Percentiles rank a stretch among this genome's conserved stretches.
Evolutionary conservation across 2,888 invertebrate species (phyloP).

Genomic region (Netelia melanura): DNA sequence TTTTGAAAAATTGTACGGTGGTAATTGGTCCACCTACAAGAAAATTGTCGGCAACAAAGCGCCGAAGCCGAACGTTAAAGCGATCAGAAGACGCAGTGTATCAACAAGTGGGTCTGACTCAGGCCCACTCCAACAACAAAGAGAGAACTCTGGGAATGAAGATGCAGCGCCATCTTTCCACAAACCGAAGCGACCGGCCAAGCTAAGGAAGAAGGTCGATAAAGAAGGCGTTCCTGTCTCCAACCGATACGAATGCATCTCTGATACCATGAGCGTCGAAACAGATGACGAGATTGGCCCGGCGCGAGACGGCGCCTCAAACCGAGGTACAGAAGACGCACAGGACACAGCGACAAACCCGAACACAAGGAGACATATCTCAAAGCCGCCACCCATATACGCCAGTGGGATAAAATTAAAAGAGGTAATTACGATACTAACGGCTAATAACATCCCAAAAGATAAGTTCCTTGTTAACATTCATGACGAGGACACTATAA

Average conservation of each 20-base stretch:
- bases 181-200: neutral
- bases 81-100: neutral
- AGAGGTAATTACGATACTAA: neutral
- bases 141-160: neutral
- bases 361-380: neutral
- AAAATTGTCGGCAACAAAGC: neutral
- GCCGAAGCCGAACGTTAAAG: neutral
- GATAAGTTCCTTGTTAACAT: neutral
- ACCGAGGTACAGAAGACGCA: neutral
- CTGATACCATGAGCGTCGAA: neutral
- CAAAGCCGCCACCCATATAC: conserved; percentile 3
- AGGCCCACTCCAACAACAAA: neutral
- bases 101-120: neutral
- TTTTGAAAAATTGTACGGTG: too few relatives aligned
- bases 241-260: neutral
- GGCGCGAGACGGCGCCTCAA: neutral
- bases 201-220: neutral
- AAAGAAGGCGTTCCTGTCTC: neutral
- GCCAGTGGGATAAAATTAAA: neutral
- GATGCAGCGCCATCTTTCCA: neutral
- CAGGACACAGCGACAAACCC: neutral
- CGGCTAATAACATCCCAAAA: neutral
- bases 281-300: neutral
- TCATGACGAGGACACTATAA: neutral
- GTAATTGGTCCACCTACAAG: too few relatives aligned